phyloP scores from a whole-genome alignment of 2,113 vertebrate species.

The Xenopus borealis region DNA sequence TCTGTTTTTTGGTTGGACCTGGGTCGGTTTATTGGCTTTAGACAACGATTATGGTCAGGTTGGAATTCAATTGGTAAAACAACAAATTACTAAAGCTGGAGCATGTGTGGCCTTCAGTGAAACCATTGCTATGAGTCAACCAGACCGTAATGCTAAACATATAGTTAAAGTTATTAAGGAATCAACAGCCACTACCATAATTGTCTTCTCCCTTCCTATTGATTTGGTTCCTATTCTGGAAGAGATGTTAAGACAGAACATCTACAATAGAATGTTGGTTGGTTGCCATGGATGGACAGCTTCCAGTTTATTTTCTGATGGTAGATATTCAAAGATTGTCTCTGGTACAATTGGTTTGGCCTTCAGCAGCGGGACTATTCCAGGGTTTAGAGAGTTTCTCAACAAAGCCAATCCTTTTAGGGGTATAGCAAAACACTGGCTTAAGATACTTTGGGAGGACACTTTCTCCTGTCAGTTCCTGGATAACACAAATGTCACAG shows the following conservation, averaged over 20 bases:
- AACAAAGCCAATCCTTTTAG: slow-evolving; percentile 25
- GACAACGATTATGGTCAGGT: slow-evolving; percentile 51
- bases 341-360: slow-evolving; percentile 20
- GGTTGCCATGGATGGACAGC: slow-evolving; percentile 29
- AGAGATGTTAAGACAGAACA: slow-evolving; percentile 29
- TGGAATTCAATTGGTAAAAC: slow-evolving; percentile 23
- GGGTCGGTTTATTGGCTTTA: slow-evolving; percentile 43
- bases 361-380: slow-evolving; percentile 10
- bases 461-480: slow-evolving; percentile 29
- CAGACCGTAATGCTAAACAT: not conserved
- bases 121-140: slow-evolving; percentile 3
- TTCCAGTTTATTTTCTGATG: slow-evolving; percentile 1
- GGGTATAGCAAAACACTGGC: not conserved
- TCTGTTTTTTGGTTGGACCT: slow-evolving; percentile 45
- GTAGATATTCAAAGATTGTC: not conserved
- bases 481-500: not conserved
- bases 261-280: slow-evolving; percentile 7
- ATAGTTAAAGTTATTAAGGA: slow-evolving; percentile 17
- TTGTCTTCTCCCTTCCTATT: slow-evolving; percentile 26
- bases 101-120: slow-evolving; percentile 43
- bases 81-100: slow-evolving; percentile 11
- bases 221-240: slow-evolving; percentile 24
- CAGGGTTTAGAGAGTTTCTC: slow-evolving; percentile 32
- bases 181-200: slow-evolving; percentile 26
- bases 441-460: slow-evolving; percentile 37